Percentiles rank a stretch among this genome's conserved stretches.
phyloP scores from a whole-genome alignment of 2,113 vertebrate species.

The Charadrius vociferus region DNA sequence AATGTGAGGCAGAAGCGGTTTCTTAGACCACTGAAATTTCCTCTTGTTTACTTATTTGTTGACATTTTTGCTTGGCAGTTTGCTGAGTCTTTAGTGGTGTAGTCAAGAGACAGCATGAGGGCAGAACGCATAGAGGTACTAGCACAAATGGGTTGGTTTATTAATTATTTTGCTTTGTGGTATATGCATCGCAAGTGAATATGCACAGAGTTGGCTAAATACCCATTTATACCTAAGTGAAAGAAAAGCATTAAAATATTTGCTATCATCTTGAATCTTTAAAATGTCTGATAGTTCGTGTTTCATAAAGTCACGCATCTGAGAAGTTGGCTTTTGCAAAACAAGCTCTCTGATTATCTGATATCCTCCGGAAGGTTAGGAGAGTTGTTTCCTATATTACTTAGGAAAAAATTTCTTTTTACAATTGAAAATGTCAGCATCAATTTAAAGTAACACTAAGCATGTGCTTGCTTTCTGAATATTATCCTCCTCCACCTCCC shows the following conservation, averaged over 20 bases:
- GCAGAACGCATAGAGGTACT: not conserved
- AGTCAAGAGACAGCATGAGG: not conserved
- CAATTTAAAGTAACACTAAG: constrained; percentile 97
- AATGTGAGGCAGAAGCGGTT: not conserved
- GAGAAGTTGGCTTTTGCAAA: constrained; percentile 79
- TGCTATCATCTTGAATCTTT: constrained; percentile 68
- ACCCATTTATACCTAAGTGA: constrained; percentile 30
- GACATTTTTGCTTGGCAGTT: not conserved
- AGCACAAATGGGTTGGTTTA: not conserved
- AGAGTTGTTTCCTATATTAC: constrained; percentile 96
- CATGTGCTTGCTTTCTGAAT: constrained; percentile 93
- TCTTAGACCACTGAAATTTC: not conserved
- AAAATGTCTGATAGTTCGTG: constrained; percentile 68
- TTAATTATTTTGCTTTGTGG: not conserved
- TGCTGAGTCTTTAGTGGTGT: not conserved
- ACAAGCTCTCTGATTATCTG: constrained; percentile 89
- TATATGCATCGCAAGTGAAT: not conserved
- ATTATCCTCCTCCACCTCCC: constrained; percentile 83
- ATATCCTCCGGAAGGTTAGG: constrained; percentile 95
- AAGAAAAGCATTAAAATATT: constrained; percentile 69
- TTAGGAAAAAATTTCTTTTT: constrained; percentile 92
- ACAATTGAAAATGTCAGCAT: constrained; percentile 98
- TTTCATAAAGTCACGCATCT: constrained; percentile 77
- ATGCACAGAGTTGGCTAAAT: not conserved
- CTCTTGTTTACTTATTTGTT: not conserved